phyloP scores from a whole-genome alignment of 1,140 invertebrate genomes.

The Oscheius sp. region DNA sequence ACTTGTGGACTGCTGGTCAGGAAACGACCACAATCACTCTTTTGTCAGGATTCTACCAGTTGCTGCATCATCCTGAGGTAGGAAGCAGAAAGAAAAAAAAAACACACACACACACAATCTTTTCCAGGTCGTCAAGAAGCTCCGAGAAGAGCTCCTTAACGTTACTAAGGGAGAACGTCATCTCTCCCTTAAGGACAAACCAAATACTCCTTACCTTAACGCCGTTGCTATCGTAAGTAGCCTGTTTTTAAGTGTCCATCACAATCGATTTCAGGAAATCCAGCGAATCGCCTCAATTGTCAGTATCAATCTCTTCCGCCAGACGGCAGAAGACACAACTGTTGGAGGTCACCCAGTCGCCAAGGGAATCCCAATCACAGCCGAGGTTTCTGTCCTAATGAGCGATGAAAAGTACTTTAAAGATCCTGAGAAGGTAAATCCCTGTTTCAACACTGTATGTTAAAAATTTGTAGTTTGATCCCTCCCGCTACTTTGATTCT shows the following conservation, averaged over 20 bases:
- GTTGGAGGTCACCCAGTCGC: constrained; percentile 13
- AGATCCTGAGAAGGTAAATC: constrained; percentile 22
- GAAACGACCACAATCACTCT: no score
- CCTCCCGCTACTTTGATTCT: no score
- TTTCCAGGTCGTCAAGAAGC: not conserved
- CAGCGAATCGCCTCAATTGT: constrained; percentile 33
- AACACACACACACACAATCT: no score
- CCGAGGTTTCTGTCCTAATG: constrained; percentile 22
- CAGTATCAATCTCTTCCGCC: constrained; percentile 29
- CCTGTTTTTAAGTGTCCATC: no score
- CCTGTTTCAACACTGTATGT: no score
- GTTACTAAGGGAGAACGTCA: not conserved
- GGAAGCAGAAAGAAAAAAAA: no score
- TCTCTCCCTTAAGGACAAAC: not conserved
- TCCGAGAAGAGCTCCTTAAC: not conserved
- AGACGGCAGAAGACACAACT: constrained; percentile 8
- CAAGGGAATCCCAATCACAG: constrained; percentile 19
- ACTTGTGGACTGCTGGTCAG: no score
- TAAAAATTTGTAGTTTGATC: no score
- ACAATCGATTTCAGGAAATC: no score
- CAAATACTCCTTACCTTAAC: constrained; percentile 14
- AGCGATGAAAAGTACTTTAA: constrained; percentile 26
- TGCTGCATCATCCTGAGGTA: no score
- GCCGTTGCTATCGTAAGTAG: constrained; percentile 17
- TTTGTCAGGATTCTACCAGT: no score